Base-by-base conservation (phyloP, 2,888 invertebrate species). In the Agrenia bidenticulata region DNA sequence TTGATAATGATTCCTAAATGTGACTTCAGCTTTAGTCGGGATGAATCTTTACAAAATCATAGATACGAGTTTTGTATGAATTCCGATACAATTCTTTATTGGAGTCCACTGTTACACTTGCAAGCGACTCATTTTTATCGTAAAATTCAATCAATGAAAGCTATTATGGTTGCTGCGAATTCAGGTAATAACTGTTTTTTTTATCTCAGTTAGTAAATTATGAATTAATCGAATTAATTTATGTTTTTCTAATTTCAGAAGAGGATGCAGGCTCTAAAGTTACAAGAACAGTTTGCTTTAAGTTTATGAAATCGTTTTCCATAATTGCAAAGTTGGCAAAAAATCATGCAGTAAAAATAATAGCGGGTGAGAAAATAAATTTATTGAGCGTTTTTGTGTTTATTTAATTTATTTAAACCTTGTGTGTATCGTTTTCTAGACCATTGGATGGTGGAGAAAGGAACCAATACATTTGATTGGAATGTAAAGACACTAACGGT, bases 61-160 rank as follows among this genome's bases (percentile, higher is more conserved):
- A 24, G 32, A 24, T 70, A 64, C 53, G 70, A 76, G 9, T 49
- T 74, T 26, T 61, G 62, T 24, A 61, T 74, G 64, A 61, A 66
- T 21, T 67, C 72, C 0, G 73, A 72, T 50, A 74, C 73, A 9
- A 64, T 70, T 11, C 61, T 76, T 17, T 75, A 73, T 56, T 76
- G 76, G 76, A 75, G 74, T 67, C 74, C 76, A 1, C 58, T 76
- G 11, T 61, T 76, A 2, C 76, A 76, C 53, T 53, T 73, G 19
- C 76, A 76, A 67, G 49, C 75, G 4, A 64, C 62, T 1, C 67
- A 76, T 9, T 74, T 76, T 60, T 60, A 50, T n/a, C 64, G 64
- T 1, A 73, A 69, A 61, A 21, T 72, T 1, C 66, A 69, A 57
- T 19, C 63, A 17, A n/a, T 66, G 24, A 51, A 24, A 19, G 23